Base-by-base conservation (phyloP, 1,140 invertebrate species). In the Tribolium madens region DNA sequence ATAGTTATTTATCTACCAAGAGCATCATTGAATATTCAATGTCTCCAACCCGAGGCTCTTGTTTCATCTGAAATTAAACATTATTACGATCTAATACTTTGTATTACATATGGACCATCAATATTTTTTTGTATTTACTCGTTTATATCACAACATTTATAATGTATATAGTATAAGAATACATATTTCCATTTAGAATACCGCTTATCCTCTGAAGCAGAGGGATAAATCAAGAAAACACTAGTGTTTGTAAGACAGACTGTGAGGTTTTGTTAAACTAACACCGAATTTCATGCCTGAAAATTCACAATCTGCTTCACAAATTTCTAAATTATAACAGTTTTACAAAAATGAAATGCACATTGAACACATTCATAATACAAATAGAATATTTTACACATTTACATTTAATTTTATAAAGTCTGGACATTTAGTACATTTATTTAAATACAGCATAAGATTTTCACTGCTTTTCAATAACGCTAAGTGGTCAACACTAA, bases 181-280 rank as follows among this genome's bases (percentile, higher is more conserved):
- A 73, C 71, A 73, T 73, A 53, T 52, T 73, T 73, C 71, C 71
- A 73, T 73, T 73, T 73, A 73, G 71, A 73, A 73, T 73, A 53
- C 71, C 71, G 71, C 71, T 73, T 73, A 73, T 52, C 71, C 71
- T 73, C 71, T 73, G 12, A 53, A 33, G 33, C 17, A 33, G 50
- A 57, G 50, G 71, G 71, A 57, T 57, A 73, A 73, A 73, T 53
- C 21, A 53, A 52, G 52, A 73, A 73, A 71, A 71, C n/a, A 64
- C 57, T 64, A 64, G 57, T 12, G 13, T 64, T 64, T 33, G 57
- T 64, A 64, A 33, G 57, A 33, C 57, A 64, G 57, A 64, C 4
- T 33, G 0, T 42, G 7, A 31, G n/a, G 36, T 64, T 31, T 64
- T 33, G 46, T 13, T 15, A n/a, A 50, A 50, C 12, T 50, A 14